Evolutionary conservation across 1,140 invertebrate species (phyloP).

Genomic region (Idris sp.): DNA sequence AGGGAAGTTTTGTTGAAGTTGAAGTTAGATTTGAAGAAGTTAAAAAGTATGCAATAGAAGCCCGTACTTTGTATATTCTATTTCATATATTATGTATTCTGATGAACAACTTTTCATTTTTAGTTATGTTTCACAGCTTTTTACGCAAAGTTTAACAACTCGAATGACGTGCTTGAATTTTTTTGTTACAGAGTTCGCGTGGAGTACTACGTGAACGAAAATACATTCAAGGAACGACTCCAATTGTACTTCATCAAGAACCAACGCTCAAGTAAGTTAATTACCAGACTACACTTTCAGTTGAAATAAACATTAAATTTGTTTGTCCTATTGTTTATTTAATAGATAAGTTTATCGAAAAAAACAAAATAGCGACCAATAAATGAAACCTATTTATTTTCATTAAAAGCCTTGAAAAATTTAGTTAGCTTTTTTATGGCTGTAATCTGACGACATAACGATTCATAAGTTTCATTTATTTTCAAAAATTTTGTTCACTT

Average conservation of each 20-base stretch:
- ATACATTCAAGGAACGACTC: constrained; percentile 97
- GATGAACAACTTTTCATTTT: background rate
- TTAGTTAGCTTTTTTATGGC: constrained; percentile 9
- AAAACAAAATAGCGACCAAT: background rate
- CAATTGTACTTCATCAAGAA: constrained; percentile 99
- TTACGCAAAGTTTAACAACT: constrained; percentile 10
- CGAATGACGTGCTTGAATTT: constrained; percentile 37
- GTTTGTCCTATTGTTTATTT: constrained; percentile 18
- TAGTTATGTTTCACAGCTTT: constrained; percentile 15
- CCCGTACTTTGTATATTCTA: background rate
- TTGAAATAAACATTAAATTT: constrained; percentile 23
- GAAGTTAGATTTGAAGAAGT: constrained; percentile 2
- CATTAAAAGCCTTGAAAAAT: constrained; percentile 6
- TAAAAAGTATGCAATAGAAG: background rate
- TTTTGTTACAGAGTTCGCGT: constrained; percentile 94
- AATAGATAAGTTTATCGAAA: no score
- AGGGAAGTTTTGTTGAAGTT: constrained; percentile 10
- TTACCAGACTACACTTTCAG: constrained; percentile 51
- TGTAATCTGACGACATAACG: constrained; percentile 3
- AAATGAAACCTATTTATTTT: no score
- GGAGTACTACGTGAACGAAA: constrained; percentile 99
- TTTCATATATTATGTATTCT: constrained; percentile 6
- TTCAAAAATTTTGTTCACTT: constrained; percentile 12
- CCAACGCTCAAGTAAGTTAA: constrained; percentile 97
- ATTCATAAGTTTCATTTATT: constrained; percentile 24